Percentiles rank a stretch among this genome's conserved stretches.
Conservation (phyloP, 2,888 invertebrate species). For the Catocala fraxini region DNA sequence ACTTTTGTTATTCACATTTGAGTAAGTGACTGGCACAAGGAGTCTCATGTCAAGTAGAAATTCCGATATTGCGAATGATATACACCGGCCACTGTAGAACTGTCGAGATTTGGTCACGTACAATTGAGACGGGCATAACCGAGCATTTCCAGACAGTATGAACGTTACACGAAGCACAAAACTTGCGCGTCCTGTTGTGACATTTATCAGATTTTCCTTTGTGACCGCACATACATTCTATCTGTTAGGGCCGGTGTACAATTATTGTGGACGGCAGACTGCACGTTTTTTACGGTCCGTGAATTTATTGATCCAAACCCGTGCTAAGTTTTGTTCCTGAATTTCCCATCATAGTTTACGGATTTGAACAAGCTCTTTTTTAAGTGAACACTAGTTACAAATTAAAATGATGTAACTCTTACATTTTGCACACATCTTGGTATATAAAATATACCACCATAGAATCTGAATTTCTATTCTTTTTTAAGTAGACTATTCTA, state of each 20-base stretch:
- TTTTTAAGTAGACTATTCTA: too few species aligned
- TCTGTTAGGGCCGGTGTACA: slow-evolving; percentile 58
- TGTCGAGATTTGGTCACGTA: slow-evolving; percentile 48
- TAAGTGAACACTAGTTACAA: too few species aligned
- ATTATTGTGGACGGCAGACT: slow-evolving; percentile 45
- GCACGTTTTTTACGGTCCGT: too few species aligned
- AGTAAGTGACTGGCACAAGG: neutral
- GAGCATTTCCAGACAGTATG: slow-evolving; percentile 16
- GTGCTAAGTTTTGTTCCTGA: too few species aligned
- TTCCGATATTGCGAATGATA: slow-evolving; percentile 23
- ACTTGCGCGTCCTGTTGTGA: slow-evolving; percentile 55
- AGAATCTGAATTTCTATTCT: too few species aligned
- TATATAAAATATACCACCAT: too few species aligned
- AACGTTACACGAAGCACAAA: slow-evolving; percentile 39
- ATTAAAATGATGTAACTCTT: too few species aligned
- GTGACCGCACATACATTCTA: slow-evolving; percentile 46
- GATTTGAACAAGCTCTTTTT: too few species aligned
- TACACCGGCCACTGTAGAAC: slow-evolving; percentile 19
- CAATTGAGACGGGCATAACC: slow-evolving; percentile 36
- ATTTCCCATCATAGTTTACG: too few species aligned
- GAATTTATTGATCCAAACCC: too few species aligned
- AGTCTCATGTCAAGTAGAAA: neutral
- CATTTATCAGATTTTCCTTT: slow-evolving; percentile 67
- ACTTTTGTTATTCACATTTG: neutral
- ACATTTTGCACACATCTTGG: too few species aligned